Percentiles rank a stretch among this genome's conserved stretches.
phyloP scores from a whole-genome alignment of 2,797 vertebrate genomes.

The Pseudotriccus pelzelni region DNA sequence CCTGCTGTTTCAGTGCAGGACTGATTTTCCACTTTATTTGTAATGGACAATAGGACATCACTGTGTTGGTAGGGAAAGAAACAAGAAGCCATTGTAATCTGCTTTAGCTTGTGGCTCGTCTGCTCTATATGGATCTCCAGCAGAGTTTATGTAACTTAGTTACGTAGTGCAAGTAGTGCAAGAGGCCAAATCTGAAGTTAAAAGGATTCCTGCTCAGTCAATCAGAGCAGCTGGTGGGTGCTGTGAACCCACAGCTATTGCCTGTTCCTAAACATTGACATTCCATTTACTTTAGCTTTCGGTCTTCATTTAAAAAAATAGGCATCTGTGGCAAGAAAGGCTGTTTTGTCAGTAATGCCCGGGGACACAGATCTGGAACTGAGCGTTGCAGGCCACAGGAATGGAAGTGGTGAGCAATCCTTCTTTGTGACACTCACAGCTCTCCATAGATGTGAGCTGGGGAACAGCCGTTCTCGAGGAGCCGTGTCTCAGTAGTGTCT shows the following conservation, averaged over 20 bases:
- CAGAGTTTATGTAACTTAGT: not conserved
- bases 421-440: not conserved
- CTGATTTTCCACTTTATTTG: slow-evolving; percentile 47
- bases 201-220: not conserved
- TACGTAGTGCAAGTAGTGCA: not conserved
- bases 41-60: not conserved
- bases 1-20: not conserved
- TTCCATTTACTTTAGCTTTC: slow-evolving; percentile 45
- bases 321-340: not conserved
- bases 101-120: not conserved
- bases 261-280: not conserved
- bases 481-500: not conserved
- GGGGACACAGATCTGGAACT: not conserved
- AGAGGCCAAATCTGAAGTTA: not conserved
- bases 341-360: slow-evolving; percentile 21
- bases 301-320: slow-evolving; percentile 28
- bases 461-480: not conserved
- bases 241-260: not conserved
- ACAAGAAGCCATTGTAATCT: not conserved
- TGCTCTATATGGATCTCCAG: not conserved
- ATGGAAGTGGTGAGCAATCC: not conserved
- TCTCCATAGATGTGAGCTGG: not conserved
- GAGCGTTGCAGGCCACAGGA: not conserved
- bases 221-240: not conserved
- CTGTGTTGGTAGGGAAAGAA: not conserved